Conservation (phyloP, 2,113 vertebrate species). For the Speoplatyrhinus poulsoni region DNA sequence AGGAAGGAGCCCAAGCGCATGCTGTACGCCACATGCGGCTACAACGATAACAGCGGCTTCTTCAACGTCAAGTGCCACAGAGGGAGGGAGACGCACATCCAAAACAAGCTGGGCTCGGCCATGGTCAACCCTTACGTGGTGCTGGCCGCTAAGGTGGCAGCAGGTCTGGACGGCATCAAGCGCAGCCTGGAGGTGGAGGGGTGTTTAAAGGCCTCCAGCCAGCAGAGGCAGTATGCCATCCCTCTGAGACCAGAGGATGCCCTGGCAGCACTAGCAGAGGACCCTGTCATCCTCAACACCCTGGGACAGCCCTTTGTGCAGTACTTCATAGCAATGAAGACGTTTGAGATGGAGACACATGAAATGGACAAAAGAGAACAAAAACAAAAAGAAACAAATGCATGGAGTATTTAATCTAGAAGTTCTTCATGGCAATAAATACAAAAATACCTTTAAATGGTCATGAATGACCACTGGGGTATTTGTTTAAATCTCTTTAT, state of each 20-base stretch:
- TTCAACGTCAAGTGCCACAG: constrained; percentile 89
- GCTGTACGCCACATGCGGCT: constrained; percentile 82
- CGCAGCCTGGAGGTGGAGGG: constrained; percentile 69
- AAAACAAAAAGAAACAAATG: constrained; percentile 93
- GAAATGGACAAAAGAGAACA: constrained; percentile 82
- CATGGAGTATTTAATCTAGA: constrained; percentile 92
- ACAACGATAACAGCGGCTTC: constrained; percentile 87
- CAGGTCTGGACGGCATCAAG: constrained; percentile 87
- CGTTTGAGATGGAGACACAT: constrained; percentile 90
- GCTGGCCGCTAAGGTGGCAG: constrained; percentile 87
- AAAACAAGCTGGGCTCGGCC: constrained; percentile 90
- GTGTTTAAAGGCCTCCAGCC: constrained; percentile 52
- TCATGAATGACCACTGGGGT: no score
- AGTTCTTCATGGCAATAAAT: neutral
- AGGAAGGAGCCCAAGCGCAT: constrained; percentile 79
- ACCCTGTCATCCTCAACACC: constrained; percentile 78
- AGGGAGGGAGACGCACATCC: constrained; percentile 81
- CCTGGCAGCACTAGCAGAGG: constrained; percentile 80
- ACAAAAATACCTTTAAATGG: no score
- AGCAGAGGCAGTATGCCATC: constrained; percentile 69
- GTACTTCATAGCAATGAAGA: constrained; percentile 92
- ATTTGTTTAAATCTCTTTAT: no score
- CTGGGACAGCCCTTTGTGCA: constrained; percentile 87
- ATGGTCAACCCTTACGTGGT: constrained; percentile 91
- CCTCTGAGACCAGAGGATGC: constrained; percentile 90